These are phyloP conservation scores for Borostomias antarcticus DNA, from an alignment of 2,797 vertebrate genomes.

Conservation along the genomic window DNA sequence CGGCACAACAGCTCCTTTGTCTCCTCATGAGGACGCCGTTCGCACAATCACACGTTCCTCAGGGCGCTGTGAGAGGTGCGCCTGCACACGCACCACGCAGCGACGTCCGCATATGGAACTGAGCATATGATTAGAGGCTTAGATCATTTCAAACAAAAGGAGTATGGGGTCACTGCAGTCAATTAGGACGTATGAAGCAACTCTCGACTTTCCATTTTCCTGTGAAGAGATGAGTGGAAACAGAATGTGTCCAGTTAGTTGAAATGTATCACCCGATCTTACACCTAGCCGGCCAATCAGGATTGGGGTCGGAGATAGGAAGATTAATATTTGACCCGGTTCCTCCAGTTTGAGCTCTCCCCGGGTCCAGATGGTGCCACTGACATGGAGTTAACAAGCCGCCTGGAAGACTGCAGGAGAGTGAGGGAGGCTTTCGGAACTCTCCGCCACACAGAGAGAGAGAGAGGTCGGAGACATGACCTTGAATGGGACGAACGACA, in stretches of 20 bases:
- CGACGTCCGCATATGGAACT: neutral
- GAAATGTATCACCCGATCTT: constrained; percentile 21
- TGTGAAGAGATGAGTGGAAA: too few species aligned
- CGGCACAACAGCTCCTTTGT: neutral
- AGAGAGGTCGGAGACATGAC: constrained; percentile 29
- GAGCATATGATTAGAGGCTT: constrained; percentile 1
- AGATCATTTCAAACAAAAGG: too few species aligned
- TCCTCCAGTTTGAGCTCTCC: constrained; percentile 57
- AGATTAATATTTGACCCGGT: constrained; percentile 70
- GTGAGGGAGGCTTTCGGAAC: constrained; percentile 17
- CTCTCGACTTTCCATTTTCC: too few species aligned
- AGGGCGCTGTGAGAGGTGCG: neutral
- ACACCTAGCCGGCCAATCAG: constrained; percentile 35
- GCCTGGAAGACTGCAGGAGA: constrained; percentile 39
- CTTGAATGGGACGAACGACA: constrained; percentile 15
- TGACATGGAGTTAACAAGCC: constrained; percentile 56
- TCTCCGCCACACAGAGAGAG: constrained; percentile 4
- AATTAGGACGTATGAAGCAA: too few species aligned
- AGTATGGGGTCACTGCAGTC: neutral
- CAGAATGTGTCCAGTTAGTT: constrained; percentile 15
- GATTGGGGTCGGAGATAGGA: constrained; percentile 46
- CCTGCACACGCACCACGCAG: neutral
- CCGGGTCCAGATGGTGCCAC: constrained; percentile 62
- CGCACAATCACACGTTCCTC: neutral
- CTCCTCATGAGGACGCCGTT: constrained; percentile 5